Conservation (phyloP, 2,888 invertebrate species). For the Caprella mutica region DNA sequence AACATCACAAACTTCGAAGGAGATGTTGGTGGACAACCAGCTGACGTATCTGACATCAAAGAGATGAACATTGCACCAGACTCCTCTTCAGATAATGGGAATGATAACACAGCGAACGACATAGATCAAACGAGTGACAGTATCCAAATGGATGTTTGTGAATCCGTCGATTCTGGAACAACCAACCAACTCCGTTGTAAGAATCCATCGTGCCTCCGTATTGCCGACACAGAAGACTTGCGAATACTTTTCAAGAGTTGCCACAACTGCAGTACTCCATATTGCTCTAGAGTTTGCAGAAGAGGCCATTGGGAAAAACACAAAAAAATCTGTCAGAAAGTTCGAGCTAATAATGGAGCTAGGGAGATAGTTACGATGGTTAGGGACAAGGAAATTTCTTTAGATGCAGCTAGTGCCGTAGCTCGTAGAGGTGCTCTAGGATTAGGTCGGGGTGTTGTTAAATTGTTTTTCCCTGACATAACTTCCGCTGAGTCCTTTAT, state of each 20-base stretch:
- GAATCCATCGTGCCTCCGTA: conserved; percentile 66
- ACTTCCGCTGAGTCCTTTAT: conserved; percentile 76
- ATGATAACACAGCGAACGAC: background rate
- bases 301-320: conserved; percentile 88
- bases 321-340: conserved; percentile 76
- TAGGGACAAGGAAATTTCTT: conserved; percentile 42
- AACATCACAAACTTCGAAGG: too few species aligned
- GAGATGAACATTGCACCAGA: conserved; percentile 31
- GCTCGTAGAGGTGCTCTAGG: conserved; percentile 72
- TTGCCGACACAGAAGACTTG: conserved; percentile 61
- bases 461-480: conserved; percentile 76
- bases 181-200: conserved; percentile 59
- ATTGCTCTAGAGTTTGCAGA: conserved; percentile 84
- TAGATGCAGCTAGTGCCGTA: conserved; percentile 60
- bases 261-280: conserved; percentile 88
- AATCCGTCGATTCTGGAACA: conserved; percentile 43
- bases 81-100: conserved; percentile 39
- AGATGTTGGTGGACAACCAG: background rate
- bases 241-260: conserved; percentile 76
- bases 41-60: conserved; percentile 37
- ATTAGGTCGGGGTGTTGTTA: conserved; percentile 80
- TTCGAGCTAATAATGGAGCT: conserved; percentile 78
- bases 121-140: conserved; percentile 39
- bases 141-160: conserved; percentile 43
- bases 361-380: conserved; percentile 48